Conservation (phyloP, 2,797 vertebrate species). For the Phrynocephalus vlangalii region DNA sequence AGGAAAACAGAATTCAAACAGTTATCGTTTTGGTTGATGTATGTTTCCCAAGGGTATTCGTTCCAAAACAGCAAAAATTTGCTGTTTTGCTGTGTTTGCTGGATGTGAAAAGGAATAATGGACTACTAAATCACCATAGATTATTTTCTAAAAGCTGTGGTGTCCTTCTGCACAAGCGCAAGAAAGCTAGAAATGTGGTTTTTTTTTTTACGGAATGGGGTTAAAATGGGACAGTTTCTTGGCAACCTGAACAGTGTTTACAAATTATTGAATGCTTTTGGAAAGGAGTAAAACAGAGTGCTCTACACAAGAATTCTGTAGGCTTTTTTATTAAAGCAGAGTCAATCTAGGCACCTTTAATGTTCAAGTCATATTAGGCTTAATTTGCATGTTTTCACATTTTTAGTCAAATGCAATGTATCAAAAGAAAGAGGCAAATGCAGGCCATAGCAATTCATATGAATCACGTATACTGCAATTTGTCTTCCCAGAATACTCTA, state of each 20-base stretch:
- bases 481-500: neutral
- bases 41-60: neutral
- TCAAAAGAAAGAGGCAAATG: neutral
- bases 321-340: neutral
- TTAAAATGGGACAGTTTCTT: neutral
- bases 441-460: neutral
- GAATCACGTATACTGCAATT: neutral
- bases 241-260: neutral
- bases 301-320: neutral
- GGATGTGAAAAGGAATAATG: neutral
- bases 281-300: neutral
- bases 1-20: neutral
- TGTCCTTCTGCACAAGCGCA: neutral
- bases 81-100: no score
- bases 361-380: neutral
- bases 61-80: neutral
- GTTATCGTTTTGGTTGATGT: neutral
- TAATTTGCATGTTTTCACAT: neutral
- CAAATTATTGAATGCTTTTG: neutral
- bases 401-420: neutral
- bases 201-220: neutral
- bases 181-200: neutral
- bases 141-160: neutral
- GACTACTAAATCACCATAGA: slow-evolving; percentile 8
- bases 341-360: neutral